A percentile compares a stretch with the other conserved stretches of the same genome.
Conservation (phyloP, 64 coral and sea anemone species). For the Actinia equina region DNA sequence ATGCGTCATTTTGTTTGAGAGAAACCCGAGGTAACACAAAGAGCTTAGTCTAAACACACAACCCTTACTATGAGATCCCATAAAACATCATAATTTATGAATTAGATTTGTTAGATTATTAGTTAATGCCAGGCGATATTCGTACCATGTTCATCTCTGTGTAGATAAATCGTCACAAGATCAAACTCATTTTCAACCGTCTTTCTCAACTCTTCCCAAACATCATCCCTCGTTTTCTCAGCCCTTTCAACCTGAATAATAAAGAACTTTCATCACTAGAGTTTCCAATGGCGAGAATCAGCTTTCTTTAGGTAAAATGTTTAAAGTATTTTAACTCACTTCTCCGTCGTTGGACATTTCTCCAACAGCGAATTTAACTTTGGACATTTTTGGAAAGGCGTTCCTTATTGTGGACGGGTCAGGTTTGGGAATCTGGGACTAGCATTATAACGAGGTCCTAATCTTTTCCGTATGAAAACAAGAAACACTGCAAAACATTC, state of each 20-base stretch:
- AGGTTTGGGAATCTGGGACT: not conserved
- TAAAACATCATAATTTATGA: not conserved
- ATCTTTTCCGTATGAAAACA: too few species aligned
- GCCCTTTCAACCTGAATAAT: not conserved
- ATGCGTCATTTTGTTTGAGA: not conserved
- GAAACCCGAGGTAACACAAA: not conserved
- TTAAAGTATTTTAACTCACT: not conserved
- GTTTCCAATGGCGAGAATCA: not conserved
- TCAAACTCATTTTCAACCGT: not conserved
- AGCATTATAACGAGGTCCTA: not conserved
- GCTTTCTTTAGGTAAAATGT: not conserved
- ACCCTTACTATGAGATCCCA: not conserved
- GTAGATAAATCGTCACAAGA: conserved; percentile 5
- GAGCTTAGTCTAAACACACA: not conserved
- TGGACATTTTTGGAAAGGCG: not conserved
- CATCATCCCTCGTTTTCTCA: not conserved
- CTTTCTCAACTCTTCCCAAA: conserved; percentile 33
- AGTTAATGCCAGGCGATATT: not conserved
- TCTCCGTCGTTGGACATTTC: not conserved
- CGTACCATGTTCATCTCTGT: conserved; percentile 14
- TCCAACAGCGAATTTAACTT: not conserved
- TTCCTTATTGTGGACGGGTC: not conserved
- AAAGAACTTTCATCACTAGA: not conserved
- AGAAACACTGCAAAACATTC: too few species aligned
- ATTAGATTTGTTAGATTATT: not conserved